Base-by-base conservation (phyloP, 2,113 vertebrate genomes). In the Eclectus roratus region DNA sequence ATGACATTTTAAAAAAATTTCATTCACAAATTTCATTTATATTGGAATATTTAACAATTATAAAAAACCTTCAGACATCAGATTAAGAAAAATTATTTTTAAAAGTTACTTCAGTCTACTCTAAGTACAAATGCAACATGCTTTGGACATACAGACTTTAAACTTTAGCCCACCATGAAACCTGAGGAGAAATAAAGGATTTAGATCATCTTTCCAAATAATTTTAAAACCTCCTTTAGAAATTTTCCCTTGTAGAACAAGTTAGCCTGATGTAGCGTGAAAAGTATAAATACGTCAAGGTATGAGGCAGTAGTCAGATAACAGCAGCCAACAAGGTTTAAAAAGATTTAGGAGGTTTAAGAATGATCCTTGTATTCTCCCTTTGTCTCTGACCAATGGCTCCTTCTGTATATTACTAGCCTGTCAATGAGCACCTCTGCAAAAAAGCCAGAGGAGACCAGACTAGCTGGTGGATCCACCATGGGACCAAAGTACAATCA, bases 131-230 rank as follows among this genome's bases (percentile, higher is more conserved):
- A 93, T 63, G 25, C 77, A 76, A 92, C 96, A 94, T 92, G 93
- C 96, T 97, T 94, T 94, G 72, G 82, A 91, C 69, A 46, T 33
- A 83, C 24, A 78, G 80, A 82, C 50, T 50, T 89, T 49, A 94
- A 85, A 86, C 16, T 86, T 82, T 29, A 91, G 52, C 53, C 71
- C 73, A 82, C 58, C 14, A 25, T 39, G 63, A 94, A 91, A 90
- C 82, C 43, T 33, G 52, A 56, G 86, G 70, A 90, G 69, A 80
- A 63, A 78, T 55, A 88, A 71, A 28, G 23, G 3, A 17, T 44
- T 94, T 89, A 65, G 33, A 46, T 11, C 44, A 71, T 63, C 29
- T 65, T 88, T 86, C 44, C n/a, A 60, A 88, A 21, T 9, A 83
- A 72, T 46, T 89, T 79, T 53, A 66, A 89, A 91, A 79, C 66